Base-by-base conservation (phyloP, 1,140 invertebrate genomes). In the Heliconius melpomene region DNA sequence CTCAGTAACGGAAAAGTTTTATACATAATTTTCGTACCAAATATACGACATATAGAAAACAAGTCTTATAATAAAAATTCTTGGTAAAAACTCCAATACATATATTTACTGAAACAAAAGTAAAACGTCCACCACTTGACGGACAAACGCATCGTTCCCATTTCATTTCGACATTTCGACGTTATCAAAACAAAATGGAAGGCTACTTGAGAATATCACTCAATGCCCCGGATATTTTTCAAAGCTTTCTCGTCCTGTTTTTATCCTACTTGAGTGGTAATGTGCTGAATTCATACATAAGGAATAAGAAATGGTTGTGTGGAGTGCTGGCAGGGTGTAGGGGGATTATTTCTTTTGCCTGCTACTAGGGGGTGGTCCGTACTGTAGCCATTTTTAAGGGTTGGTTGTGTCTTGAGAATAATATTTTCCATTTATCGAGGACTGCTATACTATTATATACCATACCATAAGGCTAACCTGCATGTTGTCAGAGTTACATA, bases 211-310 rank as follows among this genome's bases (percentile, higher is more conserved):
- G 88, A 90, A 89, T 92, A 89, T 66, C 60, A 66, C 86, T 91
- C 90, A 91, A 90, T 90, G 90, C 87, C 84, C 83, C 88, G 87
- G 88, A 91, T 94, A 94, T 94, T 93, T 93, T 93, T 93, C 93
- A 91, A 93, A 93, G 92, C 91, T 93, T 93, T 94, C 89, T 85
- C 90, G 87, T 90, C 89, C 89, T 87, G 93, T 95, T 94, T 94
- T 95, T 94, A 95, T 95, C 94, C 94, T 94, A 94, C 94, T 95
- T 95, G 93, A 94, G 94, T 94, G 89, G 82, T 95, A 94, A 95
- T 95, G 94, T 95, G 94, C 88, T 95, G 94, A 95, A 95, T 95
- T 92, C 94, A 95, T 95, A 95, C 94, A 95, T 95, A 93, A 94
- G 91, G 93, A 95, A 66, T 95, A 93, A 94, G 91, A 92, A 95